Evolutionary conservation across 1,140 invertebrate genomes (phyloP), one percentile per base, ranked within the genome.

Genomic region (Drosophila eugracilis): DNA sequence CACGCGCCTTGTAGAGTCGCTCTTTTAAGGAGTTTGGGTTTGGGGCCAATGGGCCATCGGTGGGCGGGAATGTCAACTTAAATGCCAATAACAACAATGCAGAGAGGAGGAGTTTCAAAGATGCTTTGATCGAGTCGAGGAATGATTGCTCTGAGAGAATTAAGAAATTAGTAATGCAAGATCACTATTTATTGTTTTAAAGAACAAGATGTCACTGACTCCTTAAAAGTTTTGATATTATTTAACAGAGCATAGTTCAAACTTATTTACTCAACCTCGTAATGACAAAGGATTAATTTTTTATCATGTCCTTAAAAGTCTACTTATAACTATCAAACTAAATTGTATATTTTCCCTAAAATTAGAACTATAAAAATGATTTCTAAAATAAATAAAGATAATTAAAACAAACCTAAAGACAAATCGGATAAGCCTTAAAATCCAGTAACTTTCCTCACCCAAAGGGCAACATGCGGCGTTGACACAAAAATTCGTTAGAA

Each of bases 401-500:
- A 9, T 24, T 15, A 2, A 7, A 30, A 34, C 60, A 66, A 66
- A 53, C 36, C n/a, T 4, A 41, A 19, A 66, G 22, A 34, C 21
- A 66, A 49, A 52, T 52, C 36, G 19, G 4, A 4, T 0, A 67
- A 44, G 28, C n/a, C 21, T 17, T 17, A 17, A 21, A 44, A 28
- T 49, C 26, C 14, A 30, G 26, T 36, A 14, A 15, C 22, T 36
- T 48, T 62, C 22, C n/a, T 1, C 19, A 15, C 41, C 67, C 41
- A 14, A n/a, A 34, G 78, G 65, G 60, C 79, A 60, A 75, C 70
- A 75, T 75, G 76, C 65, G 72, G 71, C 75, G 71, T 73, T 86
- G 75, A 79, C 69, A 89, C 67, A 85, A 80, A 74, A 77, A 69
- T 78, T 70, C 57, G 62, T 88, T 72, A 52, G 63, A 59, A 65